Evolutionary conservation across 2,113 vertebrate genomes (phyloP).

Genomic region (Athene noctua): DNA sequence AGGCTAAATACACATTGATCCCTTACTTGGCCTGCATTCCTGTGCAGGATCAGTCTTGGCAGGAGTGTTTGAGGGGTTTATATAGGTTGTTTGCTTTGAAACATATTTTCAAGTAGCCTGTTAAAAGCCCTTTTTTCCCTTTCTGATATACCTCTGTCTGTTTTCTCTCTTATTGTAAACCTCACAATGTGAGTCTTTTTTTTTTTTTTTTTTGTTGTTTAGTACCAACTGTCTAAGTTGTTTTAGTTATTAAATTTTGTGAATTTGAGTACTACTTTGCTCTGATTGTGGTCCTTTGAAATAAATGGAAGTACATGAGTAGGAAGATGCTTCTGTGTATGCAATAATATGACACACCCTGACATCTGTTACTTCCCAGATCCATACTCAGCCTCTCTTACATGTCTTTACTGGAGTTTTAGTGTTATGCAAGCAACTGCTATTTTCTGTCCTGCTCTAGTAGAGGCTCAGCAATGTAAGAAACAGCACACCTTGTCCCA

Average conservation of each 20-base stretch:
- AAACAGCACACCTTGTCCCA: background rate
- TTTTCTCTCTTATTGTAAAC: background rate
- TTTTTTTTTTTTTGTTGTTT: background rate
- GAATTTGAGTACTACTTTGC: background rate
- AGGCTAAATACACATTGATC: background rate
- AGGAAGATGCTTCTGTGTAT: background rate
- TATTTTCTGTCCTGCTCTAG: background rate
- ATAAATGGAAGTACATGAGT: background rate
- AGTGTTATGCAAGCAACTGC: background rate
- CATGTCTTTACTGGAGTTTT: background rate
- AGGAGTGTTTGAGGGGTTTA: background rate
- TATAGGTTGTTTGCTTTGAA: background rate
- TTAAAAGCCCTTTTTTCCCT: background rate
- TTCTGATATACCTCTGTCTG: background rate
- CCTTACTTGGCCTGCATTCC: background rate
- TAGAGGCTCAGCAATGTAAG: background rate
- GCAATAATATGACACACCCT: background rate
- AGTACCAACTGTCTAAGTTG: background rate
- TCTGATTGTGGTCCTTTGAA: background rate
- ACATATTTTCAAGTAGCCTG: slow-evolving; percentile 22
- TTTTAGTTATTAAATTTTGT: background rate
- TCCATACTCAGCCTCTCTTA: background rate
- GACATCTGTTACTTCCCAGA: background rate
- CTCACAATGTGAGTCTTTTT: background rate
- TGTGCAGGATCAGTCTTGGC: background rate